Percentiles rank a stretch among this genome's conserved stretches.
These are phyloP conservation scores for Zaprionus inermis DNA, from an alignment of 1,140 invertebrate species.

Conservation along the genomic window DNA sequence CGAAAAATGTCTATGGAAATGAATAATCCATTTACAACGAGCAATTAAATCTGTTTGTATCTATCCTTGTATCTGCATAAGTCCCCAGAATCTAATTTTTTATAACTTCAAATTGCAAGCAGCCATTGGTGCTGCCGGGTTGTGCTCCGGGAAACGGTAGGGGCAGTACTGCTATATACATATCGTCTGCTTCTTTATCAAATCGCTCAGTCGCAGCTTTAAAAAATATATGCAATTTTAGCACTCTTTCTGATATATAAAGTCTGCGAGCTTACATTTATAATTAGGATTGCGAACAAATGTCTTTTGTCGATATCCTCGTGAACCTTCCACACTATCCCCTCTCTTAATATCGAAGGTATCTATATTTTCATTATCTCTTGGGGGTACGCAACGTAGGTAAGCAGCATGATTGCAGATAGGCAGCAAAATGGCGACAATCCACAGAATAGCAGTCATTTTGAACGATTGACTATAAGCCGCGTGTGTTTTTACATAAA, in stretches of 20 bases:
- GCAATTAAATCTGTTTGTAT: too few relatives aligned
- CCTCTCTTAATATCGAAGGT: too few relatives aligned
- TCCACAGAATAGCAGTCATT: neutral
- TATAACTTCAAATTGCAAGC: neutral
- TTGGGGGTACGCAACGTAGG: neutral
- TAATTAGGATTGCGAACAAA: conserved; percentile 50
- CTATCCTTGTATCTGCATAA: neutral
- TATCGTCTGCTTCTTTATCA: neutral
- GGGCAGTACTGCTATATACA: conserved; percentile 22
- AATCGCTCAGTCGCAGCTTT: conserved; percentile 6
- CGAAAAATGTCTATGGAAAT: conserved; percentile 32
- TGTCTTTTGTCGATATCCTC: conserved; percentile 8
- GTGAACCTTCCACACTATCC: too few relatives aligned
- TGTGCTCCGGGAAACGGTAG: conserved; percentile 15
- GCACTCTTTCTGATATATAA: neutral
- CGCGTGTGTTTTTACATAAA: neutral
- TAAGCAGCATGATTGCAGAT: neutral
- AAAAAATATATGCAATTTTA: neutral
- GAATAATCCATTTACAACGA: conserved; percentile 12
- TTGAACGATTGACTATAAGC: neutral
- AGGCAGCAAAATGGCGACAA: neutral
- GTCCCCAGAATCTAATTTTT: neutral
- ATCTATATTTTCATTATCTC: neutral
- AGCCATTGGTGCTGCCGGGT: conserved; percentile 22
- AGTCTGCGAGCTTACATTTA: neutral